A percentile compares a stretch with the other conserved stretches of the same genome.
Conservation (phyloP, 2,797 vertebrate genomes). For the Erpetoichthys calabaricus region DNA sequence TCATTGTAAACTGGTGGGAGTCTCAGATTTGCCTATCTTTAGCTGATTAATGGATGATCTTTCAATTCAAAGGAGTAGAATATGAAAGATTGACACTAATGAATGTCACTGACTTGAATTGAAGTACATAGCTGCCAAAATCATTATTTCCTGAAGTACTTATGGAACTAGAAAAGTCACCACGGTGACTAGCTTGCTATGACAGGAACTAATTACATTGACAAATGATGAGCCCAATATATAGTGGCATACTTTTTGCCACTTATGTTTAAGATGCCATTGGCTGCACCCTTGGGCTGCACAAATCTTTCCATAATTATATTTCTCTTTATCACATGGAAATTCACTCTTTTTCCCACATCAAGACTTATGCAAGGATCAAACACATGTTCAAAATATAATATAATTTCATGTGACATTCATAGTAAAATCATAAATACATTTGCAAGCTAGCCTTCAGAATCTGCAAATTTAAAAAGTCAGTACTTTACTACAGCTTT, state of each 20-base stretch:
- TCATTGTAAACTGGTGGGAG: background rate
- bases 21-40: background rate
- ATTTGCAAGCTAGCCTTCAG: no score
- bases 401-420: no score
- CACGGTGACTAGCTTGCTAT: slow-evolving; percentile 14
- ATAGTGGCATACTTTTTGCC: slow-evolving; percentile 5
- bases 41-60: slow-evolving; percentile 10
- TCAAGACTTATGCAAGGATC: no score
- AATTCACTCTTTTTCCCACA: background rate
- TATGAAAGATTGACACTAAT: slow-evolving; percentile 31
- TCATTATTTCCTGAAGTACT: slow-evolving; percentile 23
- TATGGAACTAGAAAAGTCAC: slow-evolving; percentile 9
- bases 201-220: slow-evolving; percentile 22
- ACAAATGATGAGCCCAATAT: slow-evolving; percentile 18
- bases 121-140: slow-evolving; percentile 19
- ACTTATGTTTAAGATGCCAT: background rate
- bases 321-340: slow-evolving; percentile 2
- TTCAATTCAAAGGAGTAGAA: slow-evolving; percentile 24
- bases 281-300: slow-evolving; percentile 1
- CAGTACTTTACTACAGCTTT: no score
- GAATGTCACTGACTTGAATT: slow-evolving; percentile 19
- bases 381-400: no score
- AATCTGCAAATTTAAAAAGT: no score
- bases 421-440: no score
- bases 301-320: slow-evolving; percentile 2